Percentiles rank a stretch among this genome's conserved stretches.
Conservation (phyloP, 2,113 vertebrate species). For the Naja naja region DNA sequence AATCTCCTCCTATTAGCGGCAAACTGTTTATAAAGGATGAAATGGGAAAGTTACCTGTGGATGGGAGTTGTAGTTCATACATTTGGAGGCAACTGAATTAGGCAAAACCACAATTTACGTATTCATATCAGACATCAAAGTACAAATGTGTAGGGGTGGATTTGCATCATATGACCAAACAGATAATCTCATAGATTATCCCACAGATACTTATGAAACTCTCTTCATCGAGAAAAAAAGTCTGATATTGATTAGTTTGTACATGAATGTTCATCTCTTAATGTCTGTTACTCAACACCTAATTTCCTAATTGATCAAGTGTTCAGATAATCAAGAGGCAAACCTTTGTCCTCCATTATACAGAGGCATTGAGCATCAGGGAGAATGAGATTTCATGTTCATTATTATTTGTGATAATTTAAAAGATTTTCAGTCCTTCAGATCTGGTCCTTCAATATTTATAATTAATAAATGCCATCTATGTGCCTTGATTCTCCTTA, state of each 20-base stretch:
- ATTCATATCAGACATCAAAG: neutral
- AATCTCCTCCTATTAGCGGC: neutral
- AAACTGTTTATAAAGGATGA: neutral
- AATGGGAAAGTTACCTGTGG: neutral
- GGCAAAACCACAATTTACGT: neutral
- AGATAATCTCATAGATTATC: neutral
- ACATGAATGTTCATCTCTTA: neutral
- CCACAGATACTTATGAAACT: neutral
- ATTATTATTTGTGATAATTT: neutral
- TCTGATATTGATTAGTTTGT: neutral
- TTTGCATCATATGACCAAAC: neutral
- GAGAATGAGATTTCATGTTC: neutral
- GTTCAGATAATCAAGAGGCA: neutral
- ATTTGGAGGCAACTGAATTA: neutral
- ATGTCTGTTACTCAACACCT: neutral
- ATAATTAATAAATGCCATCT: neutral
- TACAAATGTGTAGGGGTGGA: neutral
- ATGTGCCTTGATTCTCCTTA: neutral
- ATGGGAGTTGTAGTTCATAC: neutral
- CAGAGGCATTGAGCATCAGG: neutral
- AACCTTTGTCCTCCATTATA: neutral
- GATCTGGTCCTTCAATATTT: neutral
- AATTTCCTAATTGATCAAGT: neutral
- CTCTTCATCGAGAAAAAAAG: neutral
- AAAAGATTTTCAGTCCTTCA: neutral